phyloP scores from a whole-genome alignment of 2,113 vertebrate species.

The Carassius auratus region DNA sequence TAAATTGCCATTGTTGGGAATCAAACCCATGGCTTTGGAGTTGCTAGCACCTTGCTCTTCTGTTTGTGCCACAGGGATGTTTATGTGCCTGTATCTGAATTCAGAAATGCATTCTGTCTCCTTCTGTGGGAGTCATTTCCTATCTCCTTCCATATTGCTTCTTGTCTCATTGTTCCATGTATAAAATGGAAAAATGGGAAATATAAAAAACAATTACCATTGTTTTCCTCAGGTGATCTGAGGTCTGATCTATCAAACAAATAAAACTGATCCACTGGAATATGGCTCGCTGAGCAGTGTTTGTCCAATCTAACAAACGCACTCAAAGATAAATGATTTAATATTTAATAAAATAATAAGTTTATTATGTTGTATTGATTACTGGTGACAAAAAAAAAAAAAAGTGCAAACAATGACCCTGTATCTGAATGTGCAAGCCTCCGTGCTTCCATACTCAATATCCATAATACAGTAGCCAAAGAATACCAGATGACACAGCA shows the following conservation, averaged over 20 bases:
- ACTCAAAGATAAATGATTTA: conserved; percentile 1
- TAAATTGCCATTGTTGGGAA: background rate
- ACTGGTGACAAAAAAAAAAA: background rate
- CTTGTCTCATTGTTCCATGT: background rate
- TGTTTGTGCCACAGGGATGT: background rate
- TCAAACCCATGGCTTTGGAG: background rate
- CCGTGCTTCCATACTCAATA: background rate
- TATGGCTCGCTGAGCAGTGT: background rate
- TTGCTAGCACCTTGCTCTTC: background rate
- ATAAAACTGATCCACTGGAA: background rate
- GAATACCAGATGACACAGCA: background rate
- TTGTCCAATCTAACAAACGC: background rate
- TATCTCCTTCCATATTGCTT: background rate
- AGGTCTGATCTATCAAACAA: background rate
- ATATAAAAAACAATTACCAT: background rate
- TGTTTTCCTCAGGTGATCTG: background rate
- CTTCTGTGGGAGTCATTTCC: background rate
- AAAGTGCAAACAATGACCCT: background rate
- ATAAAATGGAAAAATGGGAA: background rate
- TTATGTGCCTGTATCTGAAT: background rate
- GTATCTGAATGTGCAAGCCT: background rate
- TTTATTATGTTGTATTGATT: conserved; percentile 6
- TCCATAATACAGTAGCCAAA: background rate
- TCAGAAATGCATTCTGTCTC: background rate
- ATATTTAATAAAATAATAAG: background rate